phyloP scores from a whole-genome alignment of 2,888 invertebrate species.

The Azorinus chamasolen region DNA sequence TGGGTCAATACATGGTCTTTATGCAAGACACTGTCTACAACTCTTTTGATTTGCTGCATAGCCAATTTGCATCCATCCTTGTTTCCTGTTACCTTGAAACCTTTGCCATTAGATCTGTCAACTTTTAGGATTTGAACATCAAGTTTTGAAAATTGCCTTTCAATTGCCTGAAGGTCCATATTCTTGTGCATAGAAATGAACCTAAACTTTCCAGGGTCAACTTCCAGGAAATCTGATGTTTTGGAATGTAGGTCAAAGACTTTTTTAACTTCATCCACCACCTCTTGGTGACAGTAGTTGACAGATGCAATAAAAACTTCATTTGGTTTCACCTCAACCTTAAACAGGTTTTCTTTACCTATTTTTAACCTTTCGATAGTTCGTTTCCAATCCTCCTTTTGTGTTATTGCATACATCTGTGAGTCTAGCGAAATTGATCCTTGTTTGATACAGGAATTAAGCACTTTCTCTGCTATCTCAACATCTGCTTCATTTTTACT shows the following conservation, averaged over 20 bases:
- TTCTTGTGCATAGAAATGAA: slow-evolving; percentile 30
- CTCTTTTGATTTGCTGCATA: slow-evolving; percentile 11
- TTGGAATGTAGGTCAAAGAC: slow-evolving; percentile 44
- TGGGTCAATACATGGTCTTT: slow-evolving; percentile 24
- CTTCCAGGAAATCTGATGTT: slow-evolving; percentile 27
- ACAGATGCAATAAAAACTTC: slow-evolving; percentile 20
- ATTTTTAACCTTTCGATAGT: slow-evolving; percentile 4
- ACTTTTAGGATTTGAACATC: slow-evolving; percentile 20
- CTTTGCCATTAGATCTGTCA: slow-evolving; percentile 12
- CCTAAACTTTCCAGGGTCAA: slow-evolving; percentile 22
- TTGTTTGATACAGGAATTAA: slow-evolving; percentile 2
- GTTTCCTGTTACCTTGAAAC: slow-evolving; percentile 44
- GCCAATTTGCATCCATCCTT: slow-evolving; percentile 46
- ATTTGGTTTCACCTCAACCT: background rate
- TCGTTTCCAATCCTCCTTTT: slow-evolving; percentile 9
- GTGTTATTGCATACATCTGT: background rate
- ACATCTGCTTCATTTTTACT: slow-evolving; percentile 28
- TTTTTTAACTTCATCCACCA: slow-evolving; percentile 29
- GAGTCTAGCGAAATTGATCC: slow-evolving; percentile 2
- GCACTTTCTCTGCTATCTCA: background rate
- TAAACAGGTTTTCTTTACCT: slow-evolving; percentile 17
- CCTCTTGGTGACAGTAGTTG: slow-evolving; percentile 20
- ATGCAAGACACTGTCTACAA: slow-evolving; percentile 31
- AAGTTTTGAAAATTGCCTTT: slow-evolving; percentile 33
- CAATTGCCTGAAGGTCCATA: slow-evolving; percentile 29